phyloP scores from a whole-genome alignment of 2,888 invertebrate genomes.

The Heliconius hortense region DNA sequence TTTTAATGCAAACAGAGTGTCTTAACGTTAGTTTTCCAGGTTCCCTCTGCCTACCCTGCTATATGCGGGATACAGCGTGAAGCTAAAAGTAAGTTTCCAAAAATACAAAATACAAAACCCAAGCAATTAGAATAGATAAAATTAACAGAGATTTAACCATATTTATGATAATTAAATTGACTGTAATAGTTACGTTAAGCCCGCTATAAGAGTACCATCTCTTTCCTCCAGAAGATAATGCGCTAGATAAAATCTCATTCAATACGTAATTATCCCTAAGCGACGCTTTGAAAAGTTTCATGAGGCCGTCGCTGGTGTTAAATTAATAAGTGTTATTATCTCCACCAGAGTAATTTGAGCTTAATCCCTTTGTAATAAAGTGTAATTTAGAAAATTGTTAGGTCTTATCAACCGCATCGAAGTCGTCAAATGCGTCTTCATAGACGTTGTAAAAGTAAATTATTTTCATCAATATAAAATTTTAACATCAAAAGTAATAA shows the following conservation, averaged over 20 bases:
- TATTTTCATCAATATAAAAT: conserved; percentile 38
- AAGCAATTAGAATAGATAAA: neutral
- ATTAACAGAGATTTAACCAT: conserved; percentile 7
- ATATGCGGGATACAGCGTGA: neutral
- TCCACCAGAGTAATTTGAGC: conserved; percentile 9
- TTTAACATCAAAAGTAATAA: conserved; percentile 25
- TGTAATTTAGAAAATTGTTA: conserved; percentile 16
- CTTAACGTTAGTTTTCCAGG: neutral
- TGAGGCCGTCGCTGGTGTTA: conserved; percentile 35
- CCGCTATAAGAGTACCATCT: conserved; percentile 20
- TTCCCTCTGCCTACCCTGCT: neutral
- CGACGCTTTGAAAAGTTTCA: conserved; percentile 40
- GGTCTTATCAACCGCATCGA: conserved; percentile 36
- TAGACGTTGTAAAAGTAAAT: conserved; percentile 39
- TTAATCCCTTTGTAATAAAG: conserved; percentile 1
- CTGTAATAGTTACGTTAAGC: conserved; percentile 23
- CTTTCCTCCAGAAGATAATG: conserved; percentile 28
- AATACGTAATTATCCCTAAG: conserved; percentile 39
- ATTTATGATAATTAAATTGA: conserved; percentile 22
- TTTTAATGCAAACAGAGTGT: too few species aligned
- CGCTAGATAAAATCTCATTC: conserved; percentile 36
- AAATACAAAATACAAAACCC: too few species aligned
- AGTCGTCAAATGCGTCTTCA: conserved; percentile 38
- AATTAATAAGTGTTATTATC: conserved; percentile 37
- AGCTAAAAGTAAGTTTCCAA: neutral